Percentiles rank a stretch among this genome's conserved stretches.
Conservation (phyloP, 1,140 invertebrate genomes). For the Atopsyche davidsoni region DNA sequence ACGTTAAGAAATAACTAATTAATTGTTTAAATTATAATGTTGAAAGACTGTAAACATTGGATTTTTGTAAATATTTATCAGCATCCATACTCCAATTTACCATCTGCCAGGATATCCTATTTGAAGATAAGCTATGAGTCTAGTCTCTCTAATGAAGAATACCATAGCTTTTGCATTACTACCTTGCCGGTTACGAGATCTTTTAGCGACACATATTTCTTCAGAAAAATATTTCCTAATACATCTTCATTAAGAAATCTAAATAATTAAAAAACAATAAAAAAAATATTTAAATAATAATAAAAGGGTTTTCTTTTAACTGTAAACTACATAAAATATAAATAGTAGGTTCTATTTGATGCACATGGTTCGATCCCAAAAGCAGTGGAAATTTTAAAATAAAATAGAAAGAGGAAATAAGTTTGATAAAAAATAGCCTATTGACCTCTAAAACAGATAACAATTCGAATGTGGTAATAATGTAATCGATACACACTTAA, state of each 20-base stretch:
- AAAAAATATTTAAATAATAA: conserved; percentile 11
- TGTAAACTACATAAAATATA: too few species aligned
- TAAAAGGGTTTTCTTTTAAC: too few species aligned
- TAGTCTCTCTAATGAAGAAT: conserved; percentile 25
- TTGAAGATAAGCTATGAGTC: conserved; percentile 15
- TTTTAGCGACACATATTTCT: not conserved
- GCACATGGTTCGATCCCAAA: too few species aligned
- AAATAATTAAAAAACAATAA: conserved; percentile 9
- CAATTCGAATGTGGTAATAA: too few species aligned
- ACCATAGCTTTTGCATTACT: conserved; percentile 6
- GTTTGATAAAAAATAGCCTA: too few species aligned
- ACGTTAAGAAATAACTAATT: conserved; percentile 61
- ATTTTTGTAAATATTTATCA: conserved; percentile 45
- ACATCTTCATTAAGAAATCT: conserved; percentile 10
- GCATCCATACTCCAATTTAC: conserved; percentile 30
- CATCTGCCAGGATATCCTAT: conserved; percentile 10
- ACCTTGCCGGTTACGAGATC: conserved; percentile 1
- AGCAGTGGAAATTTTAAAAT: too few species aligned
- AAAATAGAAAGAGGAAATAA: too few species aligned
- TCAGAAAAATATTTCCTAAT: conserved; percentile 1
- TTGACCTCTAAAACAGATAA: too few species aligned
- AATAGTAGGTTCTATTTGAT: too few species aligned
- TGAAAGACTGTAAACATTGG: conserved; percentile 28
- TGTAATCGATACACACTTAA: too few species aligned
- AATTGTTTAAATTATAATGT: conserved; percentile 26